Percentiles rank a stretch among this genome's conserved stretches.
phyloP scores from a whole-genome alignment of 2,113 vertebrate genomes.

The Columbina picui region DNA sequence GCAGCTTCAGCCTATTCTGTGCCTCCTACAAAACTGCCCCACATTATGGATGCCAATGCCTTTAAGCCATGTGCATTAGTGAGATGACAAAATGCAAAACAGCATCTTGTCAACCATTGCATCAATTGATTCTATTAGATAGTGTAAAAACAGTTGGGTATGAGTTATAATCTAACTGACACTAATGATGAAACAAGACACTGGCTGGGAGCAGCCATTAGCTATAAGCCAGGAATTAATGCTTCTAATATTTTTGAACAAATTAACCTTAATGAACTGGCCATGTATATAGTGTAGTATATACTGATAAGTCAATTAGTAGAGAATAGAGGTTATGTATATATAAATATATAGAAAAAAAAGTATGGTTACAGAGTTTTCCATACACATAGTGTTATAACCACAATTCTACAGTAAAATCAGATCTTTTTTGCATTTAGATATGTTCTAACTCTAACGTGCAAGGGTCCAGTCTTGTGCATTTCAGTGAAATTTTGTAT shows the following conservation, averaged over 20 bases:
- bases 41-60: slow-evolving; percentile 97
- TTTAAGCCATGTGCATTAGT: slow-evolving; percentile 95
- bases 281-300: slow-evolving; percentile 77
- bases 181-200: slow-evolving; percentile 98
- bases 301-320: slow-evolving; percentile 76
- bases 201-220: slow-evolving; percentile 92
- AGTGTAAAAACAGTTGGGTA: slow-evolving; percentile 98
- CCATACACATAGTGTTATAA: not conserved
- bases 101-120: slow-evolving; percentile 89
- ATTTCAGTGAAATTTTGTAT: not conserved
- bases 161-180: slow-evolving; percentile 98
- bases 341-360: slow-evolving; percentile 12
- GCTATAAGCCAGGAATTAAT: slow-evolving; percentile 96
- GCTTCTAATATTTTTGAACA: slow-evolving; percentile 96
- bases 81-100: slow-evolving; percentile 92
- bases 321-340: slow-evolving; percentile 48
- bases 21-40: slow-evolving; percentile 92
- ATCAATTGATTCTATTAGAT: slow-evolving; percentile 99
- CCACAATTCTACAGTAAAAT: not conserved
- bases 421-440: not conserved
- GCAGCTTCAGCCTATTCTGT: slow-evolving; percentile 97
- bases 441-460: not conserved
- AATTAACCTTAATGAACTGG: slow-evolving; percentile 90
- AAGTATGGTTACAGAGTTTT: not conserved
- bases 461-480: not conserved